Conservation (phyloP, 2,888 invertebrate species). For the Pemphredon lugubris region DNA sequence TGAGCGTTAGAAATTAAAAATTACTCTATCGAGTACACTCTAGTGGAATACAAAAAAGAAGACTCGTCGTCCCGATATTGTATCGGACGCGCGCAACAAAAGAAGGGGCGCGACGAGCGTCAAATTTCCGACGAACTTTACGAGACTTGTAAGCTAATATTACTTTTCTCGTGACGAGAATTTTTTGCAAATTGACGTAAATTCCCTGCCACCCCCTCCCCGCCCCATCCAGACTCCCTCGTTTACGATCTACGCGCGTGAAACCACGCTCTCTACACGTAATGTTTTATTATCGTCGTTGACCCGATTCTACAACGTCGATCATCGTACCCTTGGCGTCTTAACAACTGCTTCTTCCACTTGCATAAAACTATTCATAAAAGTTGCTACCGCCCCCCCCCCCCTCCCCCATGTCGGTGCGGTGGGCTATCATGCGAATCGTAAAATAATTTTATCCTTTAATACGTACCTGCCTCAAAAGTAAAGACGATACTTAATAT, state of each 20-base stretch:
- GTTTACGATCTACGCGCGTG: conserved; percentile 57
- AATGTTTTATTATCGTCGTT: conserved; percentile 58
- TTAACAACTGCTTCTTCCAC: conserved; percentile 31
- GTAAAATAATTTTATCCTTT: conserved; percentile 21
- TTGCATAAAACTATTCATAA: conserved; percentile 37
- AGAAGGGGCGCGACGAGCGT: too few relatives aligned
- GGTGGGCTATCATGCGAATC: conserved; percentile 4
- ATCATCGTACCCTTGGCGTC: conserved; percentile 37
- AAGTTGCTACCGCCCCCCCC: conserved; percentile 10
- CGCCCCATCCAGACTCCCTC: too few relatives aligned
- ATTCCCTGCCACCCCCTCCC: conserved; percentile 43
- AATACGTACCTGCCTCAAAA: background rate
- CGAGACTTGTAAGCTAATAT: conserved; percentile 71
- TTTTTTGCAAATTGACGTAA: conserved; percentile 71
- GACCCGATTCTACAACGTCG: conserved; percentile 41
- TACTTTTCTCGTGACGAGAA: conserved; percentile 54
- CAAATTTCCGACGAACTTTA: conserved; percentile 58
- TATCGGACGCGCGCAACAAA: conserved; percentile 1
- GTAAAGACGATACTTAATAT: conserved; percentile 17
- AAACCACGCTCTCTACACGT: conserved; percentile 41
- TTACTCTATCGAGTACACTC: too few relatives aligned
- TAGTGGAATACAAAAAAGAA: background rate
- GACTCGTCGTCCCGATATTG: background rate
- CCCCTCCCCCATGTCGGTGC: conserved; percentile 11
- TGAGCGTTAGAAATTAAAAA: too few relatives aligned